phyloP scores from a whole-genome alignment of 2,113 vertebrate species.

The Pandion haliaetus region DNA sequence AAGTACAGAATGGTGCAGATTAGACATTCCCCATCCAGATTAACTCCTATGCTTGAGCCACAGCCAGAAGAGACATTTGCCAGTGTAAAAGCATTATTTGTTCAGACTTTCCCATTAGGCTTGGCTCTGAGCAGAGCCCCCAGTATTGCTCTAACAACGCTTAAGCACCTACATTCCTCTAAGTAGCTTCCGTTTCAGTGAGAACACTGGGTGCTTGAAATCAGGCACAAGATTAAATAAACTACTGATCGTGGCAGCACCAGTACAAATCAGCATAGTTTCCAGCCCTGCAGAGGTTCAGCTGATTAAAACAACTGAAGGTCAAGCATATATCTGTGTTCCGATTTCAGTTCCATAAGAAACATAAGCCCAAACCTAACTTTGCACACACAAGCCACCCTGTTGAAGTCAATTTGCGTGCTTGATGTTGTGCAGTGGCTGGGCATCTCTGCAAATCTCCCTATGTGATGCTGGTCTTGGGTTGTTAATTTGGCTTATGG shows the following conservation, averaged over 20 bases:
- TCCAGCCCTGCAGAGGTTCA: neutral
- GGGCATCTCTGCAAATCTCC: neutral
- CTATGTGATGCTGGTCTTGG: neutral
- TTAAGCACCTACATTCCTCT: neutral
- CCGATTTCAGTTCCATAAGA: neutral
- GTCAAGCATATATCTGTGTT: neutral
- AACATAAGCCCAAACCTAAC: neutral
- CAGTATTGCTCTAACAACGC: neutral
- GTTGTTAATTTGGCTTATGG: neutral
- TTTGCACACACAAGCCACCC: neutral
- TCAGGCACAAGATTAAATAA: neutral
- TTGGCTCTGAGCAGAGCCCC: neutral
- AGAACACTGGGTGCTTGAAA: neutral
- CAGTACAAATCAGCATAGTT: neutral
- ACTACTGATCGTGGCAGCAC: neutral
- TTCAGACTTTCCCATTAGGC: neutral
- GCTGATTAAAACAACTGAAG: neutral
- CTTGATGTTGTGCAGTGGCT: neutral
- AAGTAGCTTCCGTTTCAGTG: neutral
- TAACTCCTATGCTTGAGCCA: neutral
- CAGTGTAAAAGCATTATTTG: neutral
- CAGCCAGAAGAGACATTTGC: neutral
- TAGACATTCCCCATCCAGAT: neutral
- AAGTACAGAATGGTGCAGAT: neutral
- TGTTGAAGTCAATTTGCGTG: neutral